Conservation (phyloP, 2,888 invertebrate genomes). For the Timema podura region DNA sequence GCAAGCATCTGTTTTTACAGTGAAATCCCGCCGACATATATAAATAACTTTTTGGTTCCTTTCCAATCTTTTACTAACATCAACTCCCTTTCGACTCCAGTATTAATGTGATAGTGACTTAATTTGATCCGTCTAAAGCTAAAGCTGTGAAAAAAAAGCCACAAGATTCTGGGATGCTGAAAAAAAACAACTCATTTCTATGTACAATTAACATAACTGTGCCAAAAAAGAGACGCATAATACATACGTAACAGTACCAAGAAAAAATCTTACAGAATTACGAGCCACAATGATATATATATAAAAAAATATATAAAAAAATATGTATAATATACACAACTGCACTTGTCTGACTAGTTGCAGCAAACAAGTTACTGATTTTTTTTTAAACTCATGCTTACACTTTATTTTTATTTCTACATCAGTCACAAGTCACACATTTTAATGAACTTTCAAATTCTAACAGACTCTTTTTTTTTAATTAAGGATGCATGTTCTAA, state of each 20-base stretch:
- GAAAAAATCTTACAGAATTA: conserved; percentile 26
- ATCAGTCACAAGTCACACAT: conserved; percentile 27
- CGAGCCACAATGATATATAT: conserved; percentile 23
- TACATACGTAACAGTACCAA: conserved; percentile 26
- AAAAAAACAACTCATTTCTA: conserved; percentile 29
- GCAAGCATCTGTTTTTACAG: not conserved
- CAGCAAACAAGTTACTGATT: conserved; percentile 22
- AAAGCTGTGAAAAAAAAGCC: conserved; percentile 34
- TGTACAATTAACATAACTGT: conserved; percentile 32
- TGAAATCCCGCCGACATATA: too few species aligned
- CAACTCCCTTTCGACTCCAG: conserved; percentile 23
- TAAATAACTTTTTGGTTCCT: too few species aligned
- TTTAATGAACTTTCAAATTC: conserved; percentile 23
- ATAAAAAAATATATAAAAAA: too few species aligned
- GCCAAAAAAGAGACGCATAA: conserved; percentile 30
- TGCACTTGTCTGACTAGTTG: conserved; percentile 29
- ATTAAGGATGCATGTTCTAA: conserved; percentile 11
- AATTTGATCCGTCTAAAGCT: conserved; percentile 31
- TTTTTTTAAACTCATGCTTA: conserved; percentile 22
- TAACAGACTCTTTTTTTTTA: conserved; percentile 15
- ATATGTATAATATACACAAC: conserved; percentile 23
- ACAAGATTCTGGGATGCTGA: conserved; percentile 32
- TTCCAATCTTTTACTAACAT: conserved; percentile 10
- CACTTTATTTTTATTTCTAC: conserved; percentile 23
- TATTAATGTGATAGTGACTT: conserved; percentile 24